These are phyloP conservation scores for Drosophila imparisetae DNA, from an alignment of 2,888 invertebrate genomes.

Conservation along the genomic window DNA sequence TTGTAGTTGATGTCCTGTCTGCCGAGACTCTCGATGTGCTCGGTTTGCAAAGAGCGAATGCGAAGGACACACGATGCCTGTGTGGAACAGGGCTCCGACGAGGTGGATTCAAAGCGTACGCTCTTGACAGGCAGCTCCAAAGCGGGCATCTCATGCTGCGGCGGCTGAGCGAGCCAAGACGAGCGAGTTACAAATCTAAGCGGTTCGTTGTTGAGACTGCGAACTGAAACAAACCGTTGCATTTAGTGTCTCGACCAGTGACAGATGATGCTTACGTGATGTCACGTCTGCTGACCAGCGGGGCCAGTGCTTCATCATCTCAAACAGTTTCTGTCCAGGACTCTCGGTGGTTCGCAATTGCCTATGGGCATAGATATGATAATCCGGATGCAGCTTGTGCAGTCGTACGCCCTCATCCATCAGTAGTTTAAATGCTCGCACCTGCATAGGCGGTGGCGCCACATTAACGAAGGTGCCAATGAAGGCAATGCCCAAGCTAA, in stretches of 20 bases:
- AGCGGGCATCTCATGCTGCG: constrained; percentile 23
- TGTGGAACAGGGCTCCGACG: constrained; percentile 39
- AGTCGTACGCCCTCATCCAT: constrained; percentile 87
- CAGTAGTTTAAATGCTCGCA: constrained; percentile 88
- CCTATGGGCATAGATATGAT: constrained; percentile 89
- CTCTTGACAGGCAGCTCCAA: constrained; percentile 42
- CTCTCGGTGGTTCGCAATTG: constrained; percentile 88
- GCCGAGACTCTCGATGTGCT: constrained; percentile 87
- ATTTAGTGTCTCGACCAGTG: neutral
- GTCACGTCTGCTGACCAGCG: constrained; percentile 85
- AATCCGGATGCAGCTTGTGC: constrained; percentile 88
- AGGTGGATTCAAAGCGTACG: constrained; percentile 51
- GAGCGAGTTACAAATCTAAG: constrained; percentile 55
- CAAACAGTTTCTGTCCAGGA: constrained; percentile 88
- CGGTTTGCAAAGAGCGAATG: constrained; percentile 87
- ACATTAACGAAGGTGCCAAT: constrained; percentile 88
- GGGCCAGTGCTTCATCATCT: constrained; percentile 89
- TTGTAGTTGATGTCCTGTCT: constrained; percentile 91
- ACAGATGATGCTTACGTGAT: constrained; percentile 39
- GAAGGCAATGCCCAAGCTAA: constrained; percentile 90
- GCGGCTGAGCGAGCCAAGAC: constrained; percentile 67
- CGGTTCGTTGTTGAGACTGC: constrained; percentile 60
- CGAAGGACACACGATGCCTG: constrained; percentile 85
- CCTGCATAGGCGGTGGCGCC: constrained; percentile 82
- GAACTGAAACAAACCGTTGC: constrained; percentile 43